These are phyloP conservation scores for Rhinophrynus dorsalis DNA, from an alignment of 2,797 vertebrate genomes.

Conservation along the genomic window DNA sequence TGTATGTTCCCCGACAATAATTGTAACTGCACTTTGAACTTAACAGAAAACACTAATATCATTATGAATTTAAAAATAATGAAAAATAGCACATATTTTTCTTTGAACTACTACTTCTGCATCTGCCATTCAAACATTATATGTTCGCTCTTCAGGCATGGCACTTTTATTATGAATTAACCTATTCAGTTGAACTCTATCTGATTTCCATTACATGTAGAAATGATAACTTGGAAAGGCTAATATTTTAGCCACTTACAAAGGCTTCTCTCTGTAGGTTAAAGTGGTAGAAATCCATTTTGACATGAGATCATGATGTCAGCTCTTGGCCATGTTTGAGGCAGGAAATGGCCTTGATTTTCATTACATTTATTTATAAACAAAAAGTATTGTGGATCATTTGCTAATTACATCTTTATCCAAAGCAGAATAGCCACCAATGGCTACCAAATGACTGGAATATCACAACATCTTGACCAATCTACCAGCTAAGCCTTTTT, in stretches of 20 bases:
- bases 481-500: background rate
- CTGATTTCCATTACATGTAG: conserved; percentile 57
- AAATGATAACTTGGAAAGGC: conserved; percentile 51
- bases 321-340: conserved; percentile 15
- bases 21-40: no score
- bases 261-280: conserved; percentile 36
- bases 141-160: conserved; percentile 30
- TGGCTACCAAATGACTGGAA: no score
- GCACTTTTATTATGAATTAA: conserved; percentile 60
- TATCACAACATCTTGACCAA: background rate
- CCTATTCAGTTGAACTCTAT: conserved; percentile 53
- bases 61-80: conserved; percentile 36
- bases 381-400: conserved; percentile 25
- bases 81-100: conserved; percentile 48
- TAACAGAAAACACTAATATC: no score
- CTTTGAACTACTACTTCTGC: conserved; percentile 41
- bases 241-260: conserved; percentile 46
- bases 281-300: conserved; percentile 37
- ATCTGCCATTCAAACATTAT: conserved; percentile 30
- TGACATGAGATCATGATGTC: conserved; percentile 46
- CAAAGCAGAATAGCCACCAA: background rate
- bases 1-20: no score
- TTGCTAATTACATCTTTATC: conserved; percentile 24
- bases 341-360: conserved; percentile 38
- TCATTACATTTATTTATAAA: conserved; percentile 38